These are phyloP conservation scores for Gymnorhina tibicen DNA, from an alignment of 2,113 vertebrate genomes.

Conservation along the genomic window DNA sequence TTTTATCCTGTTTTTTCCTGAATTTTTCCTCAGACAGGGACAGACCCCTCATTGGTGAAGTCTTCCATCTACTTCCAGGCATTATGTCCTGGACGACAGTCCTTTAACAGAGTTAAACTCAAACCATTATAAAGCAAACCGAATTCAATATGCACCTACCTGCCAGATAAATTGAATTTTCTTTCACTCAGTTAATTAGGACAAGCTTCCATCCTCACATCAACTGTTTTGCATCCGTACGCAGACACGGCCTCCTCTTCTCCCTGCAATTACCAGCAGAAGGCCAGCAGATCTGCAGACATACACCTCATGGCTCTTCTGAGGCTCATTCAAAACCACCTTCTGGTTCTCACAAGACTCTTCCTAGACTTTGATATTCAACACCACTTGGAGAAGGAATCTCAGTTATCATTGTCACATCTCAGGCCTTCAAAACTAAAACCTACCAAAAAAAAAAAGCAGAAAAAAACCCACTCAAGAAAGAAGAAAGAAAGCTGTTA, in stretches of 20 bases:
- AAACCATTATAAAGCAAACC: not conserved
- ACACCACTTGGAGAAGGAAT: not conserved
- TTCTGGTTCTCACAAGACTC: not conserved
- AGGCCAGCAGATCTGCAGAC: not conserved
- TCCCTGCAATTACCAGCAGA: not conserved
- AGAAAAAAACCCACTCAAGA: not conserved
- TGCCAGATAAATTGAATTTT: conserved; percentile 43
- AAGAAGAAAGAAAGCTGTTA: not conserved
- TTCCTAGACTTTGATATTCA: not conserved
- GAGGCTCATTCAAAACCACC: not conserved
- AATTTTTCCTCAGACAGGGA: not conserved
- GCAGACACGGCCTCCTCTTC: not conserved
- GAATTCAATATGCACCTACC: not conserved
- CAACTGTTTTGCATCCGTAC: not conserved
- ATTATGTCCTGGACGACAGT: not conserved
- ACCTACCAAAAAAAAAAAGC: not conserved
- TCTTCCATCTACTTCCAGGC: not conserved
- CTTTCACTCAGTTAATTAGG: conserved; percentile 26
- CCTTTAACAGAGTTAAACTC: not conserved
- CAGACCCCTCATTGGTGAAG: not conserved
- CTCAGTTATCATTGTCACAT: not conserved
- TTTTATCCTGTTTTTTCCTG: not conserved
- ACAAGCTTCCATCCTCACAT: conserved; percentile 42
- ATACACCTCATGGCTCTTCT: not conserved
- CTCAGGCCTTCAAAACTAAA: not conserved